Base-by-base conservation (phyloP, 2,888 invertebrate species). In the Tetranychus truncatus region DNA sequence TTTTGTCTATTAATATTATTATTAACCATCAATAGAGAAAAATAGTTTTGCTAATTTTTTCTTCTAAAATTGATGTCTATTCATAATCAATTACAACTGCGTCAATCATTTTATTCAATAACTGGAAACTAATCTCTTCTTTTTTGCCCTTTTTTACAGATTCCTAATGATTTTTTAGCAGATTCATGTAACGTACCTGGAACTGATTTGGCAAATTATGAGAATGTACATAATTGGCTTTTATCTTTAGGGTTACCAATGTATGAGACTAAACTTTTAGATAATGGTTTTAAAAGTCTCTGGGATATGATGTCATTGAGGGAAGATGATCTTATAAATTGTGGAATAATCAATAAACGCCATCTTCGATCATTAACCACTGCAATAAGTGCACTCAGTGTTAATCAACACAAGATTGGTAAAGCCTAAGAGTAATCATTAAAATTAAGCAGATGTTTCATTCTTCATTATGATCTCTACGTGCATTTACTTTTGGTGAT, bases 181-280 rank as follows among this genome's bases (percentile, higher is more conserved):
- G 81, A 82, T 24, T 79, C 80, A 44, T 81, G 81, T 76, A 78
- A 79, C 8, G 80, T 79, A 45, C 81, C 82, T 20, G 77, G 78
- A 55, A 81, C 81, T 76, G 82, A 82, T 78, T 9, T 7, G 45
- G 80, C 82, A 44, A 81, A 81, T 79, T 81, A 81, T 72, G 79
- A 80, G 11, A 81, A 81, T 45, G 77, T 83, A 9, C 78, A 80
- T n/a, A 81, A 81, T 72, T 82, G 82, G 80, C 80, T 83, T 65
- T 80, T 80, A 44, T 82, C 82, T 46, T 80, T 82, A 65, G 83
- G 83, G 46, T 79, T 83, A 74, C 82, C 83, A 9, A 83, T 82
- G 82, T 83, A 83, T 78, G 79, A 76, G 69, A 44, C 65, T 18
- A 74, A 74, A 34, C 76, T 79, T 34, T 72, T 65, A 18, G 75